A percentile compares a stretch with the other conserved stretches of the same genome.
These are phyloP conservation scores for Ameiurus melas DNA, from an alignment of 2,113 vertebrate species.

Conservation along the genomic window DNA sequence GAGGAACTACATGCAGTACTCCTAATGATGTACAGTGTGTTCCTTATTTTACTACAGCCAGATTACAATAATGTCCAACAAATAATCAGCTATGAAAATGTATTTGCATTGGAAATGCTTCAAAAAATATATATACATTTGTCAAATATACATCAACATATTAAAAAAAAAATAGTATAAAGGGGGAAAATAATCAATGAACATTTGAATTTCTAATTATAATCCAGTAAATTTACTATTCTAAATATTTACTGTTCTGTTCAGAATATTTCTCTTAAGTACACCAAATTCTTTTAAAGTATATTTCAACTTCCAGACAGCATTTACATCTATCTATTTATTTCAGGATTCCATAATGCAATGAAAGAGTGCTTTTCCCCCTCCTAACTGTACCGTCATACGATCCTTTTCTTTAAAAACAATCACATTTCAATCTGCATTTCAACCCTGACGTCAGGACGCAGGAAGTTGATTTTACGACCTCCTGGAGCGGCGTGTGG, in stretches of 20 bases:
- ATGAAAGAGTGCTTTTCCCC: not conserved
- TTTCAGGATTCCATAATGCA: not conserved
- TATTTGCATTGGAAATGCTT: not conserved
- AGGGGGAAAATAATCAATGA: not conserved
- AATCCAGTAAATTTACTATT: not conserved
- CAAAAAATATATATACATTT: not conserved
- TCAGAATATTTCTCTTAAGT: not conserved
- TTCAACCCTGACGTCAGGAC: not conserved
- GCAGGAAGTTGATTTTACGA: not conserved
- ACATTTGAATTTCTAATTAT: not conserved
- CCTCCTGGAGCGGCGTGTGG: constrained; percentile 46
- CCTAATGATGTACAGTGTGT: not conserved
- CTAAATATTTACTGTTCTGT: not conserved
- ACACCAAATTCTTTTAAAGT: not conserved
- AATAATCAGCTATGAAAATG: not conserved
- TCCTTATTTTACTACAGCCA: not conserved
- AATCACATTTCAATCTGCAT: not conserved
- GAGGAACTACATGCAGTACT: not conserved
- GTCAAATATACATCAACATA: not conserved
- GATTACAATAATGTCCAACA: not conserved
- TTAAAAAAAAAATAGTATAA: not conserved
- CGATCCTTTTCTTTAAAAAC: not conserved
- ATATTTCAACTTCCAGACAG: not conserved
- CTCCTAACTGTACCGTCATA: not conserved
- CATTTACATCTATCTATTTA: not conserved